phyloP scores from a whole-genome alignment of 2,113 vertebrate species.

The Oriolus oriolus region DNA sequence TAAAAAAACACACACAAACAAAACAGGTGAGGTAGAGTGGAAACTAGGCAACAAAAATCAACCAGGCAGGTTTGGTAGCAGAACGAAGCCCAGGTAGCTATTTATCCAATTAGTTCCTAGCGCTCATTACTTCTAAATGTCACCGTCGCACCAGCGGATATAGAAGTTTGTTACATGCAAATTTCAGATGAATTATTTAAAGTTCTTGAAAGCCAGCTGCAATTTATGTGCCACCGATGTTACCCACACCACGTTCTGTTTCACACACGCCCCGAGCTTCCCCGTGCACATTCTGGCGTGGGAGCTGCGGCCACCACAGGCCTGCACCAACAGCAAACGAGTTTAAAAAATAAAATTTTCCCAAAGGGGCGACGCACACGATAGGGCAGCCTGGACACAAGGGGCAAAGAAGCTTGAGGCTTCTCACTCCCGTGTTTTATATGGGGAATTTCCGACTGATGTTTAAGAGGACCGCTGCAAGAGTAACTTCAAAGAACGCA shows the following conservation, averaged over 20 bases:
- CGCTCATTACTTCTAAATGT: fast-evolving
- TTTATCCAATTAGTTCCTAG: neutral
- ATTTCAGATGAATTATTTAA: neutral
- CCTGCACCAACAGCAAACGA: neutral
- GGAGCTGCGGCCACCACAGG: neutral
- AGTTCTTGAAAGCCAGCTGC: neutral
- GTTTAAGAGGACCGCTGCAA: neutral
- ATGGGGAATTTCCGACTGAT: neutral
- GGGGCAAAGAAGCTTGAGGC: neutral
- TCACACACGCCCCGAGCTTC: neutral
- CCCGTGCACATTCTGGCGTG: neutral
- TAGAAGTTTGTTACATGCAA: fast-evolving
- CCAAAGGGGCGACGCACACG: neutral
- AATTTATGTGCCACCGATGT: neutral
- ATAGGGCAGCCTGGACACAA: fast-evolving
- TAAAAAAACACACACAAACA: neutral
- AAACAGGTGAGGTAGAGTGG: neutral
- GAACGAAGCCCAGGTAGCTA: neutral
- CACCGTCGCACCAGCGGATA: fast-evolving
- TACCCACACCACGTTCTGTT: fast-evolving
- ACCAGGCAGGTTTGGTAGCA: neutral
- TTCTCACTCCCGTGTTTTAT: neutral
- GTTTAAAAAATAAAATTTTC: neutral
- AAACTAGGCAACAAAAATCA: neutral
- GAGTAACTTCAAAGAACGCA: neutral